Percentiles rank a stretch among this genome's conserved stretches.
These are phyloP conservation scores for Hesperophylax magnus DNA, from an alignment of 1,140 invertebrate genomes.

Conservation along the genomic window DNA sequence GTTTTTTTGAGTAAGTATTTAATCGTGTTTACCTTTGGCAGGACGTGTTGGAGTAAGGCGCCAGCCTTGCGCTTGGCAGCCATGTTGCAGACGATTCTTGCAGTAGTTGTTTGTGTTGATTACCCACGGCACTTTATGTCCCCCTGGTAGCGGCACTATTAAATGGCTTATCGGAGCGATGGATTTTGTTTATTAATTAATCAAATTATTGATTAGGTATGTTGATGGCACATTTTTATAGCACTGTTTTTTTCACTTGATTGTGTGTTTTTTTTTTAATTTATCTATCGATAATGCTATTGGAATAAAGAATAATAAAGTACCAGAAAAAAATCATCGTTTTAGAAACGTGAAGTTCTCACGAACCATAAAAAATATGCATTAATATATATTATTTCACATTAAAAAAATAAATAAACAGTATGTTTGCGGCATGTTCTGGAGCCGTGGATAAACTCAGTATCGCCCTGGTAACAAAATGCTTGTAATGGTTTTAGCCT, in stretches of 20 bases:
- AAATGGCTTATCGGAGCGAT: conserved; percentile 1
- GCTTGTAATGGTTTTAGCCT: no score
- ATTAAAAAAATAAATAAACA: no score
- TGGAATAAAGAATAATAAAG: no score
- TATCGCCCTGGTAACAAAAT: no score
- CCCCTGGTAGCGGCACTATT: conserved; percentile 27
- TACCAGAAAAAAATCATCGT: background rate
- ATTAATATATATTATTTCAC: no score
- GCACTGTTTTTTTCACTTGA: background rate
- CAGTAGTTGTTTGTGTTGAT: conserved; percentile 55
- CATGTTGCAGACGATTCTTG: conserved; percentile 58
- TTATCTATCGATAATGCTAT: background rate
- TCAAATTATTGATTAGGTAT: background rate
- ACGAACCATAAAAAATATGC: no score
- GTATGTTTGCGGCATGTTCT: no score
- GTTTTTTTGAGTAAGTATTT: no score
- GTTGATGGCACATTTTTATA: no score
- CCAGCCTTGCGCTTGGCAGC: conserved; percentile 71
- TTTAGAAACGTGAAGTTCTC: no score
- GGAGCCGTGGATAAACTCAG: no score
- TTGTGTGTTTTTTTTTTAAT: background rate
- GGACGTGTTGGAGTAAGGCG: conserved; percentile 69
- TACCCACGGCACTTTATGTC: conserved; percentile 64
- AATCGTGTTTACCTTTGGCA: conserved; percentile 67
- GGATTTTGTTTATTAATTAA: background rate